These are phyloP conservation scores for Rhagophthalmus giganteus DNA, from an alignment of 2,888 invertebrate species.

Conservation along the genomic window DNA sequence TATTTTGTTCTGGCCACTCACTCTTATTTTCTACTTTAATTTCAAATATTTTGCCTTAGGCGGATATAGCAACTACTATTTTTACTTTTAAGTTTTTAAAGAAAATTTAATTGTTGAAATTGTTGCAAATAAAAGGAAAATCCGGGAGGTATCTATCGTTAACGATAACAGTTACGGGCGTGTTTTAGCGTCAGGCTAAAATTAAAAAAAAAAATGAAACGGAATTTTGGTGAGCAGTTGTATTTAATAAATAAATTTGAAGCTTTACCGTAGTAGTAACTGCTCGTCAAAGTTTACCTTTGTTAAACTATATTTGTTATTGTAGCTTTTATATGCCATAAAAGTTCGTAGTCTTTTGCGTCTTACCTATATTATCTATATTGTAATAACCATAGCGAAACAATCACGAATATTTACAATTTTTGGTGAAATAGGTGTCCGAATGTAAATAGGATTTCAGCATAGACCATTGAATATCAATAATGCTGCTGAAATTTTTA, in stretches of 20 bases:
- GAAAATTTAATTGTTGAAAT: constrained; percentile 2
- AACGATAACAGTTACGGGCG: not conserved
- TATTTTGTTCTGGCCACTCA: constrained; percentile 36
- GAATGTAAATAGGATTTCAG: constrained; percentile 14
- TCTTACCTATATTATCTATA: too few relatives aligned
- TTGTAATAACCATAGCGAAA: not conserved
- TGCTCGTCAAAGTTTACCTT: constrained; percentile 12
- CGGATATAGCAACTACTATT: constrained; percentile 14
- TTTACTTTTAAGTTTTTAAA: constrained; percentile 3
- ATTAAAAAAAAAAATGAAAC: not conserved
- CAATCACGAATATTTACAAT: constrained; percentile 1
- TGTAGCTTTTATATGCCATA: constrained; percentile 27
- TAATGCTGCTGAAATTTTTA: constrained; percentile 4
- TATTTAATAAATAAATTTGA: too few relatives aligned
- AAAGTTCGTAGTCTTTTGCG: constrained; percentile 6
- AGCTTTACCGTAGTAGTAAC: too few relatives aligned
- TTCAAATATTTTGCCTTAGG: constrained; percentile 39
- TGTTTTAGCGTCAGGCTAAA: not conserved
- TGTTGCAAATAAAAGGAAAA: not conserved
- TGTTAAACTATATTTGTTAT: constrained; percentile 24
- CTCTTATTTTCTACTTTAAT: constrained; percentile 41
- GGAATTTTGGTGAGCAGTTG: not conserved
- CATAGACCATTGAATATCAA: constrained; percentile 10
- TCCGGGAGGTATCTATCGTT: not conserved
- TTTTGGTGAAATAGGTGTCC: not conserved